phyloP scores from a whole-genome alignment of 2,797 vertebrate species.

The Mormyrops boulengeri region DNA sequence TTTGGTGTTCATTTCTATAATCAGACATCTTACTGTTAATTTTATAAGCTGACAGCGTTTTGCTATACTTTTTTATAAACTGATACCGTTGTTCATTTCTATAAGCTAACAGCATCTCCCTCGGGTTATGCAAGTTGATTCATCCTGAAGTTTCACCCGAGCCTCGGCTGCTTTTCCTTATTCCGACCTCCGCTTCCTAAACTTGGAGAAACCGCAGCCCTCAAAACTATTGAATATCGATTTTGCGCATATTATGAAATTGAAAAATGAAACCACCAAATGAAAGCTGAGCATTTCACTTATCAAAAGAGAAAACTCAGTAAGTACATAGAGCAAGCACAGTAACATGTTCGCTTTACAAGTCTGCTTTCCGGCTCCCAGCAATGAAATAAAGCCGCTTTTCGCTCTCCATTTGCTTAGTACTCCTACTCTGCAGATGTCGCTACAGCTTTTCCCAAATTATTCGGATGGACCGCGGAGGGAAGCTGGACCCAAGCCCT shows the following conservation, averaged over 20 bases:
- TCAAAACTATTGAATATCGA: neutral
- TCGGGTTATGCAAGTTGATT: neutral
- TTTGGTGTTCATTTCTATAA: neutral
- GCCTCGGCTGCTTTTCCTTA: neutral
- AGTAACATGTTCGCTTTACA: neutral
- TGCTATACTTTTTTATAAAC: neutral
- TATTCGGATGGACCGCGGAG: constrained; percentile 7
- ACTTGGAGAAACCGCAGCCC: neutral
- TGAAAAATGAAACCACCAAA: neutral
- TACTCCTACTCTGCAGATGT: constrained; percentile 11
- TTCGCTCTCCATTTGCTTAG: neutral
- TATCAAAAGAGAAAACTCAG: neutral
- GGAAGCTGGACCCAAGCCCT: neutral
- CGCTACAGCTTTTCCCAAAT: constrained; percentile 8
- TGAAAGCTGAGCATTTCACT: neutral
- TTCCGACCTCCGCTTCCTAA: neutral
- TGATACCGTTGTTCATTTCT: neutral
- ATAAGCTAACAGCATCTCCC: neutral
- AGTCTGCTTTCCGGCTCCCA: neutral
- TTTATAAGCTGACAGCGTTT: neutral
- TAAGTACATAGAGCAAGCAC: neutral
- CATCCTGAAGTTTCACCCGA: neutral
- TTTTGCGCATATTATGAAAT: neutral
- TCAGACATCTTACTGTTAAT: neutral
- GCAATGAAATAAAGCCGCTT: neutral